Base-by-base conservation (phyloP, 1,140 invertebrate species). In the Drosophila fuyamai region DNA sequence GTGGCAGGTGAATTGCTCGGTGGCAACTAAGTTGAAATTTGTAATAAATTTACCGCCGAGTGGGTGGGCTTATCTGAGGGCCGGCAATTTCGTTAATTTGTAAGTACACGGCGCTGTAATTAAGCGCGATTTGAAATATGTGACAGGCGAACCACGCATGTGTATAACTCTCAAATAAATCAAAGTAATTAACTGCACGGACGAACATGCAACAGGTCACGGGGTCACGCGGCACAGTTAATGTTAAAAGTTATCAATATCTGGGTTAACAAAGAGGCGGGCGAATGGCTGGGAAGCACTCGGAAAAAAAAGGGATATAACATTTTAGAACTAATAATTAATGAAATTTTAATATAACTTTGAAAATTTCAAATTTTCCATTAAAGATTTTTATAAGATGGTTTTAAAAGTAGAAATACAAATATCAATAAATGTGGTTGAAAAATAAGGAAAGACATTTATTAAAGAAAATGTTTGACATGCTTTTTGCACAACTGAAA, bases 51-150 rank as follows among this genome's bases (percentile, higher is more conserved):
- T 36, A 27, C 4, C 8, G 44, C 32, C 35, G 6, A 7, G 35
- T 40, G 23, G 27, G 12, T 38, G 38, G 13, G 16, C 44, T 71
- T 62, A 63, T 59, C 63, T 76, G 50, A 14, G 16, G 13, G 46
- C 23, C 14, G 23, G 48, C 47, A 61, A 83, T 77, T 79, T 83
- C 53, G 76, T 80, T 88, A 86, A 88, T 86, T 86, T 88, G 79
- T 83, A 76, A 88, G 79, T 83, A 83, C 76, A 82, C 66, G 59
- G 27, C 63, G 73, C 36, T 36, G 79, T 82, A 82, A 86, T 86
- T 88, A 88, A 88, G 75, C 78, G 76, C 71, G 84, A 81, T 85
- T 85, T 86, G 78, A 81, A 85, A 81, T 85, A 81, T 75, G 82
- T 86, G 75, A 86, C 81, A 86, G 67, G 36, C 50, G 62, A 14